Percentiles rank a stretch among this genome's conserved stretches.
Evolutionary conservation across 2,888 invertebrate genomes (phyloP).

Genomic region (Megaustenia siamemsis): DNA sequence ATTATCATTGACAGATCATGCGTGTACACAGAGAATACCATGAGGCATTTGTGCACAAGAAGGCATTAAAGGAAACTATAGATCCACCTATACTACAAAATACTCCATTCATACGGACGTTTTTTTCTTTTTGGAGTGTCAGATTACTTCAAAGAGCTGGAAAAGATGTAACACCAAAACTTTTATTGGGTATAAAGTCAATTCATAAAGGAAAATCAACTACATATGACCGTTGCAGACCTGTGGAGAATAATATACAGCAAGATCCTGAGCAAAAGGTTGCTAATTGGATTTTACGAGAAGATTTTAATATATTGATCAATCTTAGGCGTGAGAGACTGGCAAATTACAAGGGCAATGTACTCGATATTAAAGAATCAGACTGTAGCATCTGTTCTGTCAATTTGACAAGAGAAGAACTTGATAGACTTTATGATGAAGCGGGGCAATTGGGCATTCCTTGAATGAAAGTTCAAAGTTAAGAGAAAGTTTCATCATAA

Average conservation of each 20-base stretch:
- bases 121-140: neutral
- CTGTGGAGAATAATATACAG: constrained; percentile 28
- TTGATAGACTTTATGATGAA: constrained; percentile 39
- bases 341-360: neutral
- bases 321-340: constrained; percentile 22
- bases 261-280: constrained; percentile 21
- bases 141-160: too few species aligned
- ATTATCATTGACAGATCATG: constrained; percentile 30
- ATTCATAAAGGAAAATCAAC: neutral
- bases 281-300: constrained; percentile 33
- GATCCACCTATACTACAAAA: neutral
- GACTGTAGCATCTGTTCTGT: constrained; percentile 2
- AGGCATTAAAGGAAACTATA: neutral
- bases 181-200: constrained; percentile 1
- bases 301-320: constrained; percentile 40
- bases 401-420: neutral
- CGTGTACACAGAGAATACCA: constrained; percentile 32
- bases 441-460: constrained; percentile 34
- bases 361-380: constrained; percentile 36
- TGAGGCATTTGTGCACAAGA: constrained; percentile 12
- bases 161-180: neutral
- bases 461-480: neutral
- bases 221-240: constrained; percentile 16
- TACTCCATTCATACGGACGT: neutral
- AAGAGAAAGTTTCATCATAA: too few species aligned